Conservation (phyloP, 2,113 vertebrate genomes). For the Agapornis roseicollis region DNA sequence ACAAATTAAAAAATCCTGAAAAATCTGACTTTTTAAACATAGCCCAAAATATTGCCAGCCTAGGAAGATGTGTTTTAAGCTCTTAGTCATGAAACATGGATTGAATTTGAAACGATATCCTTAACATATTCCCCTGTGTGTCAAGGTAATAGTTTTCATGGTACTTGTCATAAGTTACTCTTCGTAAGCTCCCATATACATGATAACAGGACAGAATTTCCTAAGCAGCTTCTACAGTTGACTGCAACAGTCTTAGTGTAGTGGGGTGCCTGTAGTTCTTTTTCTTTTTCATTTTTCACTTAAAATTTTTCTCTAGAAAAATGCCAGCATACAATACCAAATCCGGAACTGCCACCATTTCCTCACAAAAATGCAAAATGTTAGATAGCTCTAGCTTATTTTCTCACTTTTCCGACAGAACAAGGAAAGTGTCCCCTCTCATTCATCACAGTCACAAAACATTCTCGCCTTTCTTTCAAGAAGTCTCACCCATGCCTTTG, state of each 20-base stretch:
- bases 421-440: background rate
- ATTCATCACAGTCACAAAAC: background rate
- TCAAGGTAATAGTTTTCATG: background rate
- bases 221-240: background rate
- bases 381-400: background rate
- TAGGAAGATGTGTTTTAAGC: background rate
- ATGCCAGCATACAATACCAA: background rate
- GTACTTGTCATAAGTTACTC: background rate
- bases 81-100: background rate
- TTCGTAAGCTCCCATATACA: background rate
- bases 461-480: background rate
- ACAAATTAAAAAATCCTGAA: fast-evolving
- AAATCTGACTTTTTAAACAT: background rate
- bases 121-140: background rate
- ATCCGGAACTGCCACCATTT: background rate
- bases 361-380: background rate
- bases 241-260: background rate
- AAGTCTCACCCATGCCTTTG: background rate
- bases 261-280: background rate
- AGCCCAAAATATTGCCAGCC: background rate
- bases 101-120: background rate
- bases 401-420: background rate
- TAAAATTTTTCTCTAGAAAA: background rate
- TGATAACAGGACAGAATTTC: background rate
- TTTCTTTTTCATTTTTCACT: background rate